phyloP scores from a whole-genome alignment of 1,140 invertebrate genomes.

The Anadara kagoshimensis region DNA sequence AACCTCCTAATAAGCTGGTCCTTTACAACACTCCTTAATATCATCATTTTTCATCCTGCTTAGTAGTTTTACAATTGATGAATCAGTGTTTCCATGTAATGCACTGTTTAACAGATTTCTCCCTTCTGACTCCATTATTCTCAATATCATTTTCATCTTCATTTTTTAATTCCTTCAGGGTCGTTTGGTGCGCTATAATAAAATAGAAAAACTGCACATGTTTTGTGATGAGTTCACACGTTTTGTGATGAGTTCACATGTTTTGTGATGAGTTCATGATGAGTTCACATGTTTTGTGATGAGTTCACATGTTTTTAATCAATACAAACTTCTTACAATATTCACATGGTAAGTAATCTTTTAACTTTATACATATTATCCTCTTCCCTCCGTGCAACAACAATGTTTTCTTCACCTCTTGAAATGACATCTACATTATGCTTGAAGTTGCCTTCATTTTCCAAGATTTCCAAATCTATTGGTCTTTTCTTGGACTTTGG shows the following conservation, averaged over 20 bases:
- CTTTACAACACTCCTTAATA: slow-evolving; percentile 23
- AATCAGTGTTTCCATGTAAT: slow-evolving; percentile 12
- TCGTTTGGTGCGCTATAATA: not conserved
- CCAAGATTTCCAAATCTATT: no score
- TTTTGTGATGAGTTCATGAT: no score
- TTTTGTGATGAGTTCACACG: no score
- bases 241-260: no score
- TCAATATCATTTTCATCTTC: not conserved
- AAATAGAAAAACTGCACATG: not conserved
- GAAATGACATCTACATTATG: no score
- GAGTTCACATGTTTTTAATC: not conserved
- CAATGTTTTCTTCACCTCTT: no score
- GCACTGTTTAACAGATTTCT: slow-evolving; percentile 27
- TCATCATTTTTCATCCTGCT: slow-evolving; percentile 29
- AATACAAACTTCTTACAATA: slow-evolving; percentile 24
- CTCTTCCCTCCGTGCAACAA: no score
- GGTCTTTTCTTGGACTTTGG: no score
- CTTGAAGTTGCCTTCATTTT: no score
- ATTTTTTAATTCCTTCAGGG: not conserved
- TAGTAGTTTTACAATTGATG: slow-evolving; percentile 18
- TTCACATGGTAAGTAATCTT: no score
- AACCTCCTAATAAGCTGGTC: slow-evolving; percentile 32
- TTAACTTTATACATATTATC: no score
- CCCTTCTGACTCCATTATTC: slow-evolving; percentile 26
- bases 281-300: no score